Evolutionary conservation across 1,140 invertebrate genomes (phyloP).

Genomic region (Lasioglossum baleicum): DNA sequence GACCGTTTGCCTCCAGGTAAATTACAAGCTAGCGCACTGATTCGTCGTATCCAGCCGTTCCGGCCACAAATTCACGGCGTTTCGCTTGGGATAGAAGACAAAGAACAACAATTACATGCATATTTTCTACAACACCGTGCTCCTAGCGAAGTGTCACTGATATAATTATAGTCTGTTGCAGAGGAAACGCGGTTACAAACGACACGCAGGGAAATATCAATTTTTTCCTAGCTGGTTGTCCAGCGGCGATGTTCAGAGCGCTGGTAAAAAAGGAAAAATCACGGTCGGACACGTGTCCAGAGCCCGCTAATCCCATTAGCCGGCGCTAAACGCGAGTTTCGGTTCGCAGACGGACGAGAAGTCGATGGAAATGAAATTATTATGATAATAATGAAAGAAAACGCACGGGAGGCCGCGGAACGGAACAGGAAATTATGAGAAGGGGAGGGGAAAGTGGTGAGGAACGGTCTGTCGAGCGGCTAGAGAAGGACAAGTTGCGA

Average conservation of each 20-base stretch:
- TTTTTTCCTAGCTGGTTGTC: too few relatives aligned
- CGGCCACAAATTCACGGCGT: conserved; percentile 3
- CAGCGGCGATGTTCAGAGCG: too few relatives aligned
- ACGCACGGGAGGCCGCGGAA: conserved; percentile 19
- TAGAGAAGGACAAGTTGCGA: conserved; percentile 38
- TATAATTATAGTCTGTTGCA: not conserved
- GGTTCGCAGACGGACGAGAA: not conserved
- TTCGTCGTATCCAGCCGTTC: conserved; percentile 10
- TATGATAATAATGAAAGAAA: conserved; percentile 42
- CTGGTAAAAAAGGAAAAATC: not conserved
- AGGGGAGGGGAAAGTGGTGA: conserved; percentile 35
- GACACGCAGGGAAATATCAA: too few relatives aligned
- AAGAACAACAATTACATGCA: too few relatives aligned
- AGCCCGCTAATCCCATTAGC: not conserved
- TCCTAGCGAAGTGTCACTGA: not conserved
- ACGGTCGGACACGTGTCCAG: not conserved
- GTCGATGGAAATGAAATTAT: conserved; percentile 50
- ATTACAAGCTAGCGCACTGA: conserved; percentile 28
- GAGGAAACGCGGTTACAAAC: not conserved
- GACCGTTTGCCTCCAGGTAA: conserved; percentile 36
- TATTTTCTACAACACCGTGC: not conserved
- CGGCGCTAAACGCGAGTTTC: not conserved
- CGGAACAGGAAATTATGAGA: conserved; percentile 33
- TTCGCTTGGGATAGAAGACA: not conserved
- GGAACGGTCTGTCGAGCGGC: conserved; percentile 39